Conservation (phyloP, 2,797 vertebrate genomes). For the Pseudochaenichthys georgianus region DNA sequence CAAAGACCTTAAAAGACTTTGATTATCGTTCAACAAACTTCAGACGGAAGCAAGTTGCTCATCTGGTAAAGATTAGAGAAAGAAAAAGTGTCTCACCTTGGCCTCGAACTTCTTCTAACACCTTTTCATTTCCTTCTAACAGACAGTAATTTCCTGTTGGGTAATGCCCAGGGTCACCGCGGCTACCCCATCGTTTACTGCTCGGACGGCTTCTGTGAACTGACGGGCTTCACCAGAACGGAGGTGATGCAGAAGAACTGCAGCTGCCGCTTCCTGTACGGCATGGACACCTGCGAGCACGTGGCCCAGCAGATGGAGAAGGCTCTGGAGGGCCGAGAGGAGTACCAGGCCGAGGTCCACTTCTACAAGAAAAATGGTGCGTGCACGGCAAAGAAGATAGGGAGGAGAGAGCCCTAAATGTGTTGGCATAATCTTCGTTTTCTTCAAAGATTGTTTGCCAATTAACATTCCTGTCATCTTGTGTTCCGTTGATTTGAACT, state of each 20-base stretch:
- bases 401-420: background rate
- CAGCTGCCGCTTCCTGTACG: conserved; percentile 94
- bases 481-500: conserved; percentile 17
- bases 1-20: conserved; percentile 60
- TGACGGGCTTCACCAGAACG: conserved; percentile 93
- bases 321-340: conserved; percentile 92
- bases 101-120: conserved; percentile 18
- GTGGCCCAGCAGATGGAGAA: conserved; percentile 92
- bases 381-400: conserved; percentile 28
- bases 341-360: conserved; percentile 94
- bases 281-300: conserved; percentile 91
- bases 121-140: conserved; percentile 37
- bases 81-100: background rate
- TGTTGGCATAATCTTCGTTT: background rate
- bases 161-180: conserved; percentile 93
- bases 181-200: conserved; percentile 98
- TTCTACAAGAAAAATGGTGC: conserved; percentile 97
- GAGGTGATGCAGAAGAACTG: conserved; percentile 99
- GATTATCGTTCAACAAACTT: conserved; percentile 21
- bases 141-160: conserved; percentile 99
- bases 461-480: conserved; percentile 17
- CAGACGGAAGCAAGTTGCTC: background rate
- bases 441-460: conserved; percentile 9
- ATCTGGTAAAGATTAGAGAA: background rate
- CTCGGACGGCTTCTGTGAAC: conserved; percentile 97